A percentile compares a stretch with the other conserved stretches of the same genome.
These are phyloP conservation scores for Thripadectes ignobilis DNA, from an alignment of 2,797 vertebrate genomes.

Conservation along the genomic window DNA sequence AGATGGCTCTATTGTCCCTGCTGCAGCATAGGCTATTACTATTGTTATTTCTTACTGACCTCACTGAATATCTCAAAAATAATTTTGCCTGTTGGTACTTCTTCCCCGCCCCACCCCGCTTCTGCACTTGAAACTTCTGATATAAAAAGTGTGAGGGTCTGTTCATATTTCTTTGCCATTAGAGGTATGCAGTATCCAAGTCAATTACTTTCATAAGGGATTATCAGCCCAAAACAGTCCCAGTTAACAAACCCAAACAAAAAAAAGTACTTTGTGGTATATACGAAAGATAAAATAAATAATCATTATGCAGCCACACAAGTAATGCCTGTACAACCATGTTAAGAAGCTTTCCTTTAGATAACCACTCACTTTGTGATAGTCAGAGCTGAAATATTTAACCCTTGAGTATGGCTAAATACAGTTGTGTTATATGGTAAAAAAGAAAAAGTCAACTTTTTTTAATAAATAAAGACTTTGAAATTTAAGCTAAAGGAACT, in stretches of 20 bases:
- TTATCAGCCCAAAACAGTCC: not conserved
- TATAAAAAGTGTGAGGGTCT: not conserved
- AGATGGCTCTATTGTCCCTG: not conserved
- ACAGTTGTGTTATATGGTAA: not conserved
- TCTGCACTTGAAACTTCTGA: not conserved
- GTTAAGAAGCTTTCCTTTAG: not conserved
- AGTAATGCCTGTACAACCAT: not conserved
- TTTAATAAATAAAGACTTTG: not conserved
- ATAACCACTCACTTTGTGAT: not conserved
- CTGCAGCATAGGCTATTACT: not conserved
- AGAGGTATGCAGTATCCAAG: not conserved
- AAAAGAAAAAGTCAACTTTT: not conserved
- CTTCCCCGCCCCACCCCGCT: too few species aligned
- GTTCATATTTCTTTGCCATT: not conserved
- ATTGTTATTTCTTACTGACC: not conserved
- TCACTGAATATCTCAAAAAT: not conserved
- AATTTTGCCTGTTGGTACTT: not conserved
- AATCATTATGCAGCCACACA: not conserved
- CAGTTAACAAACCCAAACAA: not conserved
- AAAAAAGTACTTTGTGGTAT: not conserved
- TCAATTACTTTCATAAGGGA: not conserved
- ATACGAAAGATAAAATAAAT: not conserved
- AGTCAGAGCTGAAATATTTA: not conserved
- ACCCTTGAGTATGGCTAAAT: not conserved
- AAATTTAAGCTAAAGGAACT: not conserved